phyloP scores from a whole-genome alignment of 2,113 vertebrate species.

The Sprattus sprattus region DNA sequence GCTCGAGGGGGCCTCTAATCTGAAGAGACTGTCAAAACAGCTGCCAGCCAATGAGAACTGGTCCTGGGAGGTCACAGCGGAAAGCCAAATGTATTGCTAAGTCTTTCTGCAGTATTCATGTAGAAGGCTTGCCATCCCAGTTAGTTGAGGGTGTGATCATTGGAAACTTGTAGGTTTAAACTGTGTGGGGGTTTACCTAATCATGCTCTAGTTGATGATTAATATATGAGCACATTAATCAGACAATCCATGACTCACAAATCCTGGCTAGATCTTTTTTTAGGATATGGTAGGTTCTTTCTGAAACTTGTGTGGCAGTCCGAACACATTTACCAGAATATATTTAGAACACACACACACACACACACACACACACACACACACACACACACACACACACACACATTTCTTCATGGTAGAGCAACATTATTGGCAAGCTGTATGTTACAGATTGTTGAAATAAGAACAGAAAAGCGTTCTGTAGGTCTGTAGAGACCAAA shows the following conservation, averaged over 20 bases:
- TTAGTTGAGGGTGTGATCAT: too few relatives aligned
- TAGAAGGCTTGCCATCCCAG: too few relatives aligned
- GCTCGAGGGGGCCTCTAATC: neutral
- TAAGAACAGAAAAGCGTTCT: neutral
- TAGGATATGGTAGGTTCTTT: neutral
- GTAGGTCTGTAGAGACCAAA: constrained; percentile 7
- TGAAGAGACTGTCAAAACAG: neutral
- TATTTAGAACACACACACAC: neutral
- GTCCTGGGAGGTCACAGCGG: neutral
- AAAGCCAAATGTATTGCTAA: neutral
- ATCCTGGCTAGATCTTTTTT: neutral
- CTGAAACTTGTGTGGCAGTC: neutral
- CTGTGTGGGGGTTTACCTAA: neutral
- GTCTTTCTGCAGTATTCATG: neutral
- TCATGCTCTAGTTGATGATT: neutral
- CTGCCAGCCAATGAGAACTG: neutral
- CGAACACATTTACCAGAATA: neutral
- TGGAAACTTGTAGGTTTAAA: too few relatives aligned
- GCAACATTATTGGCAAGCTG: neutral
- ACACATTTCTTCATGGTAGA: neutral
- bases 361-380: neutral
- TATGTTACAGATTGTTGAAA: neutral
- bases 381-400: too few relatives aligned
- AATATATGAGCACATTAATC: neutral
- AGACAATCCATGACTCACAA: neutral